Base-by-base conservation (phyloP, 2,888 invertebrate species). In the Synergus japonicus region DNA sequence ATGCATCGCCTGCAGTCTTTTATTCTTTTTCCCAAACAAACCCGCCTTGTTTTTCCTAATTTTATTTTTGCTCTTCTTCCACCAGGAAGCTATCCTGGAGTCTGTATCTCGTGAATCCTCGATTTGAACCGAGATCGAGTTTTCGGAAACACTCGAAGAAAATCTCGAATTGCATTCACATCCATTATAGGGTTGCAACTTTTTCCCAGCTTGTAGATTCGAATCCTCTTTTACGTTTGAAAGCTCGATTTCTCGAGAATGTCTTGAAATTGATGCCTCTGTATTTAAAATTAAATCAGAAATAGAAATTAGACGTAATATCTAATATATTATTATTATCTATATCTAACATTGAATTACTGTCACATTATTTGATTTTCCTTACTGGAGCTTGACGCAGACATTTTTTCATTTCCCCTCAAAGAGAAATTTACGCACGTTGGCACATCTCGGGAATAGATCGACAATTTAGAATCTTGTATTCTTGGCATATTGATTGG, bases 131-230 rank as follows among this genome's bases (percentile, higher is more conserved):
- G 73, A 54, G n/a, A 37, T 73, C 54, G 54, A 73, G 37, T 73
- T 13, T 29, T 41, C 15, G 49, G 9, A 8, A 73, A 37, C 12
- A 54, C 37, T 29, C 37, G 73, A 54, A 73, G 73, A n/a, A 54
- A 73, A 37, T 37, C 37, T 73, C n/a, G 54, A 54, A 73, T 73
- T 58, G n/a, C 54, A 73, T 73, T 73, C 73, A 13, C 54, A 73
- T 58, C 41, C 54, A 58, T 73, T 73, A 73, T 29, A 18, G n/a
- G 37, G 49, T n/a, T 54, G 73, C 44, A 15, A 22, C 37, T 54
- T 41, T 54, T 73, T 54, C 54, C 54, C 73, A 73, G 37, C 49
- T 41, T 37, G 9, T 15, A 73, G 73, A 73, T 73, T 73, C 12
- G 54, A 49, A 58, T 73, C 54, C 37, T 73, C 49, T 5, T 46